phyloP scores from a whole-genome alignment of 2,888 invertebrate species.

The Abscondita cerata region DNA sequence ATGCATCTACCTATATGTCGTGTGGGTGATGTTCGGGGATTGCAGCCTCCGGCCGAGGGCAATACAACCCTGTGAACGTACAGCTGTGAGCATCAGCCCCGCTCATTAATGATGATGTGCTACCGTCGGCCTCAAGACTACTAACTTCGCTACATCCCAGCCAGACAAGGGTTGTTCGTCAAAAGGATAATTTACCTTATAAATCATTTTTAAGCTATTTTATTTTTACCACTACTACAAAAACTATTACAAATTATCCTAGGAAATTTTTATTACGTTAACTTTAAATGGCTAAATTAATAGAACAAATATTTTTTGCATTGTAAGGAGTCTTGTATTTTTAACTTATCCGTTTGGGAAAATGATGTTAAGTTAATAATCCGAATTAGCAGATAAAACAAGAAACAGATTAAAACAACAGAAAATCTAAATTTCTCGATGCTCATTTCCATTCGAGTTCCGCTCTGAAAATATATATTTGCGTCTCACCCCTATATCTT shows the following conservation, averaged over 20 bases:
- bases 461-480: constrained; percentile 33
- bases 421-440: constrained; percentile 36
- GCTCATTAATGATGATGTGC: constrained; percentile 82
- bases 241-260: background rate
- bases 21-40: constrained; percentile 44
- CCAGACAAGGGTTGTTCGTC: constrained; percentile 46
- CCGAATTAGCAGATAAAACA: constrained; percentile 36
- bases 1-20: constrained; percentile 44
- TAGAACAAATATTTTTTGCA: background rate
- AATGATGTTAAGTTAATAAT: constrained; percentile 18
- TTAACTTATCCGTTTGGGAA: background rate
- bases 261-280: too few species aligned
- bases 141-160: constrained; percentile 62
- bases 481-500: constrained; percentile 28
- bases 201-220: constrained; percentile 19
- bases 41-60: constrained; percentile 45
- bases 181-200: constrained; percentile 39
- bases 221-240: constrained; percentile 9
- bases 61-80: constrained; percentile 48
- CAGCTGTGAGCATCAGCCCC: constrained; percentile 57
- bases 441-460: constrained; percentile 31
- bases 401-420: constrained; percentile 39
- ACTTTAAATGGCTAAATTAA: too few species aligned
- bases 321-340: background rate
- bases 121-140: constrained; percentile 73